Evolutionary conservation across 2,888 invertebrate species (phyloP).

Genomic region (Monoplex corrugatus): DNA sequence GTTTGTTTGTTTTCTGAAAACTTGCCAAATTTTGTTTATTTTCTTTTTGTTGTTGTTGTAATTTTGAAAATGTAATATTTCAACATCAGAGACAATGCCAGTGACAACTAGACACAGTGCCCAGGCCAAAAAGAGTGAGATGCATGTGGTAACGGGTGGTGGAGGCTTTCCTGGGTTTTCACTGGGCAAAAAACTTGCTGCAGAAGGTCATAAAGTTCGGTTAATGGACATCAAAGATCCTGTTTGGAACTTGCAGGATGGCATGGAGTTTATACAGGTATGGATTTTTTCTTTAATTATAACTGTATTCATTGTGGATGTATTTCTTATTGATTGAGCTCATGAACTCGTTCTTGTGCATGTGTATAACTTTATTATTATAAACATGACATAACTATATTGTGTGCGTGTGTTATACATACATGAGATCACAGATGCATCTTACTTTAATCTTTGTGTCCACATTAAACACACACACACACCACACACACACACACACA

Average conservation of each 20-base stretch:
- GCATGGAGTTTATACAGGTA: constrained; percentile 74
- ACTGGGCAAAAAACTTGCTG: constrained; percentile 76
- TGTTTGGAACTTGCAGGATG: constrained; percentile 65
- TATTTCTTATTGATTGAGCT: no score
- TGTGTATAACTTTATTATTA: not conserved
- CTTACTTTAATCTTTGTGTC: no score
- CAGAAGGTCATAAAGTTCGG: constrained; percentile 77
- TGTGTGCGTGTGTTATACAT: not conserved
- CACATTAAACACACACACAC: constrained; percentile 8
- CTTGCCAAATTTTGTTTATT: no score
- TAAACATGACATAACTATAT: no score
- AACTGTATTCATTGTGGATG: not conserved
- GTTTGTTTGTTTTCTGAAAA: no score
- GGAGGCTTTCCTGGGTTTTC: constrained; percentile 81
- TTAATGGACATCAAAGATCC: constrained; percentile 79
- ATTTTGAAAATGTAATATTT: no score
- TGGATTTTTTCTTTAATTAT: no score
- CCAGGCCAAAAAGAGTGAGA: constrained; percentile 52
- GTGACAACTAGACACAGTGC: constrained; percentile 40
- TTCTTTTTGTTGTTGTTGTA: no score
- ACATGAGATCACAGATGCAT: no score
- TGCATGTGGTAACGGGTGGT: constrained; percentile 80
- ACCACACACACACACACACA: not conserved
- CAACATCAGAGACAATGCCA: constrained; percentile 8
- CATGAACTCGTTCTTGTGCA: not conserved